phyloP scores from a whole-genome alignment of 2,888 invertebrate genomes.

The Phalera bucephala region DNA sequence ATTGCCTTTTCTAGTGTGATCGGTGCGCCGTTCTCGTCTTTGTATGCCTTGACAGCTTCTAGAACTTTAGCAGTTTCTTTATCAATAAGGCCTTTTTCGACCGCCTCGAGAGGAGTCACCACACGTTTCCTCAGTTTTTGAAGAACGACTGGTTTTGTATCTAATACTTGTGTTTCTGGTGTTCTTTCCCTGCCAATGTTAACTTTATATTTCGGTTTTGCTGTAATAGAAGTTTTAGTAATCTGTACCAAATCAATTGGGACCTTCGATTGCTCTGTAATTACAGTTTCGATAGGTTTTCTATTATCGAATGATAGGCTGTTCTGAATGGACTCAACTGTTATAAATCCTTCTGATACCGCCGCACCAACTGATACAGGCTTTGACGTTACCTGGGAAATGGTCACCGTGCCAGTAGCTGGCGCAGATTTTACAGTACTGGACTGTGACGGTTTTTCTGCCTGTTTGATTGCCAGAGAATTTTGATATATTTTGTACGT shows the following conservation, averaged over 20 bases:
- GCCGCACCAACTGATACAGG: conserved; percentile 84
- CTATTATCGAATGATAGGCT: conserved; percentile 65
- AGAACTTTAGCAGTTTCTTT: conserved; percentile 88
- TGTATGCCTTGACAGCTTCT: conserved; percentile 83
- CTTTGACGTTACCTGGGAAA: conserved; percentile 65
- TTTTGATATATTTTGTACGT: conserved; percentile 41
- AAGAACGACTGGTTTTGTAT: conserved; percentile 87
- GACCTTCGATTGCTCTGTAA: conserved; percentile 41
- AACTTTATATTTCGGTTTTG: conserved; percentile 86
- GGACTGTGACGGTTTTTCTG: conserved; percentile 16
- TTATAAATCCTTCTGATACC: conserved; percentile 80
- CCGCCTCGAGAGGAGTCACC: conserved; percentile 89
- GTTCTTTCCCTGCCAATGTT: conserved; percentile 85
- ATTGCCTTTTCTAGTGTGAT: conserved; percentile 91
- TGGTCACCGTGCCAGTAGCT: conserved; percentile 38
- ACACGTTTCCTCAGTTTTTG: conserved; percentile 91
- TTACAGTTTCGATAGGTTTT: conserved; percentile 36
- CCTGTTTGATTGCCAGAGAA: conserved; percentile 23
- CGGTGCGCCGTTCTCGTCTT: conserved; percentile 82
- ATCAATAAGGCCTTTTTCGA: conserved; percentile 91
- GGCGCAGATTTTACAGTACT: conserved; percentile 21
- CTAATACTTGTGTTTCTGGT: conserved; percentile 81
- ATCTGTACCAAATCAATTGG: conserved; percentile 82
- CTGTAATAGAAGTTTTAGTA: conserved; percentile 79
- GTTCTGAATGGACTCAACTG: conserved; percentile 77